Evolutionary conservation across 2,888 invertebrate species (phyloP).

Genomic region (Melinaea marsaeus): DNA sequence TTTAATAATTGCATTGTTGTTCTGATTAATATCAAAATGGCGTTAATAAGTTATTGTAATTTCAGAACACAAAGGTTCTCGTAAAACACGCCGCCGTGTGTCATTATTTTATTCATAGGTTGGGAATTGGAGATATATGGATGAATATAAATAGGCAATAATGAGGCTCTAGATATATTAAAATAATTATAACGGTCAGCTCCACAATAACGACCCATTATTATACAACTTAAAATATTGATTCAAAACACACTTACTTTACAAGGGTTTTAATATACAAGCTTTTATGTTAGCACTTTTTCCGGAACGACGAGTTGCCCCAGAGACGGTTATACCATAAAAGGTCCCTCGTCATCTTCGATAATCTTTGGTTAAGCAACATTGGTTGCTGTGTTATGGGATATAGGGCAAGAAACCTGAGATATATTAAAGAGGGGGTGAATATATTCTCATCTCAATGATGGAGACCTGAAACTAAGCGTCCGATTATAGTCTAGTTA

Average conservation of each 20-base stretch:
- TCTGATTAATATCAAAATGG: slow-evolving; percentile 17
- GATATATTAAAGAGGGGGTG: no score
- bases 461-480: no score
- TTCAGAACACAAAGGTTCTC: slow-evolving; percentile 20
- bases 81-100: slow-evolving; percentile 15
- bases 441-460: no score
- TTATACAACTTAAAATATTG: neutral
- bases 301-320: no score
- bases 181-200: slow-evolving; percentile 52
- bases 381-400: no score
- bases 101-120: slow-evolving; percentile 29
- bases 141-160: slow-evolving; percentile 66
- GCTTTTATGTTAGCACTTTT: no score
- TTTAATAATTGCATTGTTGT: slow-evolving; percentile 13
- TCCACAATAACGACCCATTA: neutral
- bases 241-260: neutral
- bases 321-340: no score
- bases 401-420: no score
- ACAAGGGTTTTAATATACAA: no score
- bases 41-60: slow-evolving; percentile 21
- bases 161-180: slow-evolving; percentile 50
- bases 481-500: no score
- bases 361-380: no score
- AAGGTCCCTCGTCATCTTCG: no score
- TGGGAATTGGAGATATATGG: slow-evolving; percentile 43